These are phyloP conservation scores for Anser brachyrhynchus DNA, from an alignment of 2,113 vertebrate genomes.

Conservation along the genomic window DNA sequence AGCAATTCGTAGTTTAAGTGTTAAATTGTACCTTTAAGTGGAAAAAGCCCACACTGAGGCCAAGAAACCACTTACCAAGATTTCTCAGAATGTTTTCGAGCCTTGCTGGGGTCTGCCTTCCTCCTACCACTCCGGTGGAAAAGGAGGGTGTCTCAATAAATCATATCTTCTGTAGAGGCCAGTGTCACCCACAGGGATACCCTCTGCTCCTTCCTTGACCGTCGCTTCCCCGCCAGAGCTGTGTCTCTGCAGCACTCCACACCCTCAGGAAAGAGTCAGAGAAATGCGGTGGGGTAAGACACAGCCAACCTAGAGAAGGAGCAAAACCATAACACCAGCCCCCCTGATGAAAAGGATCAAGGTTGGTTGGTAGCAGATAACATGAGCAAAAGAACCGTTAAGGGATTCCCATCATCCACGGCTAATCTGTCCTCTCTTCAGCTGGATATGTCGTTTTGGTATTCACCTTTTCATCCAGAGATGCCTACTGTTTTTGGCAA, in stretches of 20 bases:
- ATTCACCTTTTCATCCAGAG: neutral
- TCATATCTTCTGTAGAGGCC: neutral
- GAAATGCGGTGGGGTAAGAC: neutral
- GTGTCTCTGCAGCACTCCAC: neutral
- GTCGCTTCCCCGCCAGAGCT: neutral
- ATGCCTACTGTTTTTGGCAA: neutral
- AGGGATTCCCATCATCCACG: neutral
- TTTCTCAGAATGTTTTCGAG: slow-evolving; percentile 16
- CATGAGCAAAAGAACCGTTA: neutral
- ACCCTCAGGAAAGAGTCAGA: neutral
- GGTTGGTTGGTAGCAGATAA: neutral
- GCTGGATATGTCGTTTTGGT: neutral
- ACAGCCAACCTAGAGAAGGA: neutral
- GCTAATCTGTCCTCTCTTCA: neutral
- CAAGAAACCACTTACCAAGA: slow-evolving; percentile 40
- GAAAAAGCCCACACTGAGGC: neutral
- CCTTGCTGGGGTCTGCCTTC: neutral
- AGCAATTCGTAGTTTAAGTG: slow-evolving; percentile 32
- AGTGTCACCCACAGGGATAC: fast-evolving
- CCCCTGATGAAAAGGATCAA: neutral
- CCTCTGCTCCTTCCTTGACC: neutral
- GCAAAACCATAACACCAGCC: neutral
- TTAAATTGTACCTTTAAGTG: slow-evolving; percentile 42
- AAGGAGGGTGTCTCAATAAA: neutral
- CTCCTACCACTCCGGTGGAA: neutral